Evolutionary conservation across 2,113 vertebrate genomes (phyloP), one percentile per base, ranked within the genome.

Genomic region (Regulus satrapa): DNA sequence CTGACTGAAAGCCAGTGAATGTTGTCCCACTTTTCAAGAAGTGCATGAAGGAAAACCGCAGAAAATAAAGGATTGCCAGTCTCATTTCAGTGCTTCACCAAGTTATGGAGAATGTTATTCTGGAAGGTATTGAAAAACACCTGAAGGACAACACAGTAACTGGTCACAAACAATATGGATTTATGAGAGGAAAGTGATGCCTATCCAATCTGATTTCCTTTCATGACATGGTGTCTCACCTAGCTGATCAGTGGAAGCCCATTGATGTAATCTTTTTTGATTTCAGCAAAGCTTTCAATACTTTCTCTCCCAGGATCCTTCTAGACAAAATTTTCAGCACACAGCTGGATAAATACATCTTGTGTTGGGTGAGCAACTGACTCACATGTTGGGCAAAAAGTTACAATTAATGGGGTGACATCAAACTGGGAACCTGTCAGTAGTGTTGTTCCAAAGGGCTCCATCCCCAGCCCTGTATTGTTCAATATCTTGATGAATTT

Each of bases 31-130:
- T 52, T 68, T 52, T 52, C 28, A 76, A 59, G 32, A 59, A 36
- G 1, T 3, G 14, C 18, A 32, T 0, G 0, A 59, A 43, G 0
- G 1, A 38, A 28, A 36, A 15, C 9, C 10, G 8, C 14, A 59
- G 38, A 51, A 5, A 32, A 43, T 31, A 26, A 5, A 51, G 36
- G 18, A 31, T 12, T 59, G 14, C 32, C 31, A 36, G 14, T 59
- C 6, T 23, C 23, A 45, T 8, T 68, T 59, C 32, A 51, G 14
- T 52, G 26, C 14, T 23, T 28, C 2, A 2, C 45, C 19, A 45
- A 52, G 4, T 45, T 24, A 28, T 32, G 2, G 3, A 61, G 14
- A 36, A 32, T 15, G 5, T 28, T 68, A 38, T 68, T 58, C 21
- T 38, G 32, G 12, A 11, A 32, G 8, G 2, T 52, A 23, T 7